Conservation (phyloP, 37 sponge, comb jelly and placozoan species). For the Chondrosia reniformis region DNA sequence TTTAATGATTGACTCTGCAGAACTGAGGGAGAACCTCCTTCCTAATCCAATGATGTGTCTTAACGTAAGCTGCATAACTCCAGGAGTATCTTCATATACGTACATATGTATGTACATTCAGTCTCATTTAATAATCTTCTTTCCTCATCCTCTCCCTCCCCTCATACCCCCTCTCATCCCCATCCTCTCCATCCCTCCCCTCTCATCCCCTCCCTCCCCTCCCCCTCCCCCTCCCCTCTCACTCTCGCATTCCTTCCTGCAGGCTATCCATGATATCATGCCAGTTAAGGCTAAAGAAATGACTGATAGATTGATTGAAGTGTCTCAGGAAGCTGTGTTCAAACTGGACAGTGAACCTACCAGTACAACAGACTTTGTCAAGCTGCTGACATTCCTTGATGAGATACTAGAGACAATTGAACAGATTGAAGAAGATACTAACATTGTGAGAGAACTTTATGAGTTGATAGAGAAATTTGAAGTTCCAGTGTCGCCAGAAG, state of each 20-base stretch:
- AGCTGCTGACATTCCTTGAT: slow-evolving; percentile 77
- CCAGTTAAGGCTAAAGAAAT: slow-evolving; percentile 79
- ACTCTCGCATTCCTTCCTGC: neutral
- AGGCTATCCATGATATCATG: slow-evolving; percentile 79
- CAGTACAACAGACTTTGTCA: slow-evolving; percentile 88
- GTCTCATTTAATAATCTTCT: neutral
- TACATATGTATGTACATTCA: neutral
- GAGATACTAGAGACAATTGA: slow-evolving; percentile 72
- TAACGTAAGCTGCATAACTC: slow-evolving; percentile 34
- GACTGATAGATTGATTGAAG: slow-evolving; percentile 67
- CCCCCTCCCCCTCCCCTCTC: neutral
- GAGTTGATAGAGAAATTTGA: slow-evolving; percentile 86
- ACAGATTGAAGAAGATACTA: slow-evolving; percentile 70
- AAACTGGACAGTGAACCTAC: slow-evolving; percentile 81
- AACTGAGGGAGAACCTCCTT: slow-evolving; percentile 74
- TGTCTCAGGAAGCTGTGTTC: slow-evolving; percentile 85
- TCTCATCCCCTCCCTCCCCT: neutral
- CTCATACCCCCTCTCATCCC: neutral
- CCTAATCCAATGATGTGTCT: slow-evolving; percentile 91
- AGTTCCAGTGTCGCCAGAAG: slow-evolving; percentile 92
- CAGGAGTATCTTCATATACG: neutral
- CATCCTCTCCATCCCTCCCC: neutral
- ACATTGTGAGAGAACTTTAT: slow-evolving; percentile 80
- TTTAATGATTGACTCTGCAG: slow-evolving; percentile 70
- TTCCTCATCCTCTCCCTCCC: neutral